A percentile compares a stretch with the other conserved stretches of the same genome.
Evolutionary conservation across 2,888 invertebrate genomes (phyloP).

Genomic region (Ephialtes manifestator): DNA sequence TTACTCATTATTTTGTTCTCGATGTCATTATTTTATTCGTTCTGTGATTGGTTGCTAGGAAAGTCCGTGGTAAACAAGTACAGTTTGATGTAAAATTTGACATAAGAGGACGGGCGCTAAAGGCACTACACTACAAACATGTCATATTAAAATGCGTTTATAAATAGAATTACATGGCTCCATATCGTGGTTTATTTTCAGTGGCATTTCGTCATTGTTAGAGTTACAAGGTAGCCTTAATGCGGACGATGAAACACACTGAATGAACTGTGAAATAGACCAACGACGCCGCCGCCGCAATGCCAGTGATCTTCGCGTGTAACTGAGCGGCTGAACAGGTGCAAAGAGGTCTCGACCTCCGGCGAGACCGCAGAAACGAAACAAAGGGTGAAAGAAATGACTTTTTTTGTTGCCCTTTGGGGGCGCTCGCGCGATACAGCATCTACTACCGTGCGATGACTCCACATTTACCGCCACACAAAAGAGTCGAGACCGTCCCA

Average conservation of each 20-base stretch:
- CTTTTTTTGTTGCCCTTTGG: constrained; percentile 32
- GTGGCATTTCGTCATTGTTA: neutral
- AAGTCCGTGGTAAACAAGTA: too few relatives aligned
- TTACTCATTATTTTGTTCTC: too few relatives aligned
- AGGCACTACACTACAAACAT: too few relatives aligned
- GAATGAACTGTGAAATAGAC: constrained; percentile 27
- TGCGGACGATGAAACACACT: neutral
- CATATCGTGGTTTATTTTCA: too few relatives aligned
- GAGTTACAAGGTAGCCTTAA: neutral
- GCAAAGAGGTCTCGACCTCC: constrained; percentile 60
- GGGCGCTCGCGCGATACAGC: constrained; percentile 39
- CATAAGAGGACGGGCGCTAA: too few relatives aligned
- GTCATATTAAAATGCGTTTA: too few relatives aligned
- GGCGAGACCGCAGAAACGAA: constrained; percentile 55
- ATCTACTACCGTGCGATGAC: constrained; percentile 42
- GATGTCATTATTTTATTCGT: too few relatives aligned
- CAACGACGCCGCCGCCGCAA: neutral
- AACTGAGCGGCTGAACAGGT: constrained; percentile 57
- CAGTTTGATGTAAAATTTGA: too few relatives aligned
- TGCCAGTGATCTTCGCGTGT: constrained; percentile 15
- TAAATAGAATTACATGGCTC: too few relatives aligned
- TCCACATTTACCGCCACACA: constrained; percentile 54
- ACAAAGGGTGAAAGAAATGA: constrained; percentile 54
- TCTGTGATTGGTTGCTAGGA: too few relatives aligned
- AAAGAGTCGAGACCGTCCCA: constrained; percentile 68